Base-by-base conservation (phyloP, 2,888 invertebrate species). In the Pandemis corylana region DNA sequence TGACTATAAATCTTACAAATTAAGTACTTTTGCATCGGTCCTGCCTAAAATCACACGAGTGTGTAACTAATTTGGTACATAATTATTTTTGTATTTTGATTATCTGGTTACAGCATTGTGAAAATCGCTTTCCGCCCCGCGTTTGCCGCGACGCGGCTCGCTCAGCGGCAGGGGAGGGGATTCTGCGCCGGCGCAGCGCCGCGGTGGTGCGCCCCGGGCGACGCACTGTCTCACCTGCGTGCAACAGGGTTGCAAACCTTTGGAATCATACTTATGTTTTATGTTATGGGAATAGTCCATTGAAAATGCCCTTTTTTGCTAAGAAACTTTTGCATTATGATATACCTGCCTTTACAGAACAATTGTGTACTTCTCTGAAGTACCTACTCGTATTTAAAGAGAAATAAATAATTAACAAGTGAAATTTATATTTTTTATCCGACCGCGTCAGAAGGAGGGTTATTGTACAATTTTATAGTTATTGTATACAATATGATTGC, bases 211-310 rank as follows among this genome's bases (percentile, higher is more conserved):
- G 92, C 92, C 92, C 83, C 87, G 83, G 90, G 93, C 92, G 90
- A 91, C 91, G 87, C 84, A 87, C 88, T 87, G 90, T 90, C 91
- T 90, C 91, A 90, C 89, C 90, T 90, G 90, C 89, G 77, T 79
- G 79, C 72, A 70, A 61, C 83, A 92, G 91, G 91, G 92, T 76
- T 91, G 89, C 77, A 79, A 75, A 66, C 42, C 28, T 44, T 49
- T 28, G n/a, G 5, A 20, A 65, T 13, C 64, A 51, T n/a, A 13
- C 5, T 51, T 13, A n/a, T 51, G 51, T 51, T 51, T 51, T 51
- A 51, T 44, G 44, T 51, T 51, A 51, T 4, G 51, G 51, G n/a
- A 51, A n/a, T 51, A 13, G n/a, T 7, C 13, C 51, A 13, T 51
- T 51, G 51, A 15, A 51, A 6, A n/a, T n/a, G n/a, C 7, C 13